These are phyloP conservation scores for Clarias magur DNA, from an alignment of 2,113 vertebrate genomes.

Conservation along the genomic window DNA sequence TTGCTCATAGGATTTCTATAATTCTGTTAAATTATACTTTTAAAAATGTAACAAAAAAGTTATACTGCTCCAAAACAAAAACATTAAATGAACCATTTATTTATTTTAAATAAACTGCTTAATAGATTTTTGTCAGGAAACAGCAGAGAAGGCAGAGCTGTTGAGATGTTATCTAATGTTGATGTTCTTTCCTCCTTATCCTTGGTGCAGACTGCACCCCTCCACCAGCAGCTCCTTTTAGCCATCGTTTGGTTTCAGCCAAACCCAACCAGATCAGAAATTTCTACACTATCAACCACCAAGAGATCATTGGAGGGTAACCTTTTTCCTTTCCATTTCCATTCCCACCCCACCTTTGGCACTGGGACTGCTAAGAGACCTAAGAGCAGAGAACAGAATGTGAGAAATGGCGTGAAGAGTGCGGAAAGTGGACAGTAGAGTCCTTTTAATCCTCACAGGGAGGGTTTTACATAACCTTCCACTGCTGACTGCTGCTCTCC, in stretches of 20 bases:
- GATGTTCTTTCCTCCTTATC: not conserved
- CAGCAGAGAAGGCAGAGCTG: not conserved
- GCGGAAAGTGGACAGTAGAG: conserved; percentile 33
- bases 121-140: not conserved
- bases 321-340: conserved; percentile 44
- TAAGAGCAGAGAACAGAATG: conserved; percentile 36
- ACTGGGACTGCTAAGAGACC: not conserved
- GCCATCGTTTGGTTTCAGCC: conserved; percentile 86
- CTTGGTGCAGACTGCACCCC: conserved; percentile 72
- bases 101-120: not conserved
- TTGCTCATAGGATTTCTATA: no score
- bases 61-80: not conserved
- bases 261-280: conserved; percentile 84
- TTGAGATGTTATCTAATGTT: not conserved
- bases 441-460: conserved; percentile 49
- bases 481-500: conserved; percentile 24
- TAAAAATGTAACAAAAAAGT: not conserved
- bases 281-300: conserved; percentile 86
- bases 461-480: conserved; percentile 56
- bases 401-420: conserved; percentile 48
- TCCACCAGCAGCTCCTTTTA: conserved; percentile 85
- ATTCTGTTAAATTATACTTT: not conserved
- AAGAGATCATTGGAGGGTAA: conserved; percentile 92
- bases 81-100: not conserved
- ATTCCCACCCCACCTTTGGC: not conserved